A percentile compares a stretch with the other conserved stretches of the same genome.
phyloP scores from a whole-genome alignment of 2,797 vertebrate species.

The Darevskia mixta region DNA sequence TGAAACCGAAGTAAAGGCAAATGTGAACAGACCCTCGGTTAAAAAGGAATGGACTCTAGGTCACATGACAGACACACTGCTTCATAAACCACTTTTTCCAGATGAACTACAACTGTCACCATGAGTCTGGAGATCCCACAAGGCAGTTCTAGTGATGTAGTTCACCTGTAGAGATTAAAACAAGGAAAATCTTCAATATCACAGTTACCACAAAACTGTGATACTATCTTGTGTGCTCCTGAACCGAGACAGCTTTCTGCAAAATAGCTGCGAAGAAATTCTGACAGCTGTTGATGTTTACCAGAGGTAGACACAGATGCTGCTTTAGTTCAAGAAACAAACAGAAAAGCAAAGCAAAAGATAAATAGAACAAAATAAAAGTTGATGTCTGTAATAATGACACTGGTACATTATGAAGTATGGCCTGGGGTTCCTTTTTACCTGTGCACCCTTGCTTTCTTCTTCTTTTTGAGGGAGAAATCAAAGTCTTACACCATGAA shows the following conservation, averaged over 20 bases:
- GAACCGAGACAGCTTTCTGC: neutral
- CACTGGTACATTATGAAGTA: conserved; percentile 46
- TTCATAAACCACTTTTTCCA: neutral
- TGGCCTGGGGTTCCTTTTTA: conserved; percentile 42
- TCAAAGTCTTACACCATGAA: conserved; percentile 39
- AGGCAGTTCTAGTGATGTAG: too few relatives aligned
- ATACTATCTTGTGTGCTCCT: neutral
- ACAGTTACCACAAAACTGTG: neutral
- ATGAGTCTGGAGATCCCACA: neutral
- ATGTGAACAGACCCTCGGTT: neutral
- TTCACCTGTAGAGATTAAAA: conserved; percentile 12
- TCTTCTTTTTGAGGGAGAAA: conserved; percentile 27
- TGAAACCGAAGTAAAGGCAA: too few relatives aligned
- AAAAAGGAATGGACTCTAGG: neutral
- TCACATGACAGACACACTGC: neutral
- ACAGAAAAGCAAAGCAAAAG: conserved; percentile 7
- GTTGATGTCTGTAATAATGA: conserved; percentile 51
- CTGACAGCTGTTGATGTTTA: conserved; percentile 12
- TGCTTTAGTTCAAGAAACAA: conserved; percentile 36
- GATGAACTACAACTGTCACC: too few relatives aligned
- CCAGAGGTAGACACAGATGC: neutral
- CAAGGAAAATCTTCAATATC: neutral
- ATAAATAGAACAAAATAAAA: conserved; percentile 48
- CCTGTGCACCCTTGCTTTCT: neutral
- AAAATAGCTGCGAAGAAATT: neutral